A percentile compares a stretch with the other conserved stretches of the same genome.
Evolutionary conservation across 2,888 invertebrate species (phyloP).

Genomic region (Erynnis tages): DNA sequence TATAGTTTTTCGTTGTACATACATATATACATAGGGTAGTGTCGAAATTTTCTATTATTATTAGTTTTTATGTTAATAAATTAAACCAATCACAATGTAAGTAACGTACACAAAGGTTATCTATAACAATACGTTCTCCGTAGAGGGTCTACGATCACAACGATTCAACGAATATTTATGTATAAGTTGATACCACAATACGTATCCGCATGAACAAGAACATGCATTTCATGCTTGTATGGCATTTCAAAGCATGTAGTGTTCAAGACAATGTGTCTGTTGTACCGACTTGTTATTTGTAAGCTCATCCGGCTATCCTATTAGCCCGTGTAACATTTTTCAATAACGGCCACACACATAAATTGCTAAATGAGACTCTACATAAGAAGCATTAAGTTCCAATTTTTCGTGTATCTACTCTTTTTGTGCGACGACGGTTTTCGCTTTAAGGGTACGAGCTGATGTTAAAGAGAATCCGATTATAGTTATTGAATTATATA

Average conservation of each 20-base stretch:
- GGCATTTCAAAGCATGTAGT: background rate
- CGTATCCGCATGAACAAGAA: too few species aligned
- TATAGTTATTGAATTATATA: slow-evolving; percentile 64
- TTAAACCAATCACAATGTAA: too few species aligned
- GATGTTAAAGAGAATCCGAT: slow-evolving; percentile 57
- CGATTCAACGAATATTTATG: background rate
- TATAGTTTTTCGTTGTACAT: too few species aligned
- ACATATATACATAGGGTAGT: too few species aligned
- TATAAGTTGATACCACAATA: background rate
- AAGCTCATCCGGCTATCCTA: background rate
- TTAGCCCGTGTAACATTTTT: background rate
- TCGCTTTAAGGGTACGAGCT: background rate
- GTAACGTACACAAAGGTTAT: too few species aligned
- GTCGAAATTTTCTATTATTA: too few species aligned
- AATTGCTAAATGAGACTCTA: background rate
- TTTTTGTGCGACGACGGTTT: background rate
- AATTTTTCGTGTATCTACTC: background rate
- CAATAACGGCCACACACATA: background rate
- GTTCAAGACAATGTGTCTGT: background rate
- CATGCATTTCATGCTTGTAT: slow-evolving; percentile 2
- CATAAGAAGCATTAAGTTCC: background rate
- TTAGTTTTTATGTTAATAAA: too few species aligned
- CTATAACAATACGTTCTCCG: too few species aligned
- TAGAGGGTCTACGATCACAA: background rate
- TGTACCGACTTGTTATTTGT: background rate